Evolutionary conservation across 2,888 invertebrate species (phyloP), one percentile per base, ranked within the genome.

Genomic region (Lepetodrilus schrolli): DNA sequence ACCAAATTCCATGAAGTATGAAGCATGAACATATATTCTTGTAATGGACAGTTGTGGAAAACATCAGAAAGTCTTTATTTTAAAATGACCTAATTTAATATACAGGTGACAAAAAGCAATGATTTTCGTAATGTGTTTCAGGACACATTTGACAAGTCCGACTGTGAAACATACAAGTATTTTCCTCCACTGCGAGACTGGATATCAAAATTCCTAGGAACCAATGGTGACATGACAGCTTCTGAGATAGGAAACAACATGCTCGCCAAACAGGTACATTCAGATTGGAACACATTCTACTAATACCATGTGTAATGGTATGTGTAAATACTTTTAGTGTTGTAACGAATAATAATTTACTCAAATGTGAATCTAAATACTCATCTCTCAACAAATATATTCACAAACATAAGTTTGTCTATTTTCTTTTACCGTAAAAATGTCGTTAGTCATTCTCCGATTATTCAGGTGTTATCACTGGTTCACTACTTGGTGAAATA

Each of bases 171-270:
- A 0, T 82, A 80, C 78, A 75, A 82, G 72, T 84, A 84, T 43
- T 86, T 86, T 76, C 83, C 82, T 2, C 73, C 82, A 26, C 78
- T 89, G 21, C 80, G 86, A 69, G 80, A 82, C 43, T 90, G 89
- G 89, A 87, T 90, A 36, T 81, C 86, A 5, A 77, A 75, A 30
- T 90, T 90, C 74, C 84, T 90, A 4, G 86, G 83, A 21, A 75
- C 78, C 20, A 90, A 90, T 78, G 85, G 86, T 20, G 87, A 88
- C 81, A 90, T 90, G 89, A 88, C 87, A 4, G 89, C 89, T 1
- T 88, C 89, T 4, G 72, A 83, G 68, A 86, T 88, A 34, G 90
- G 90, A 0, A 87, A 89, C 78, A 90, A 89, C 79, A 85, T 86
- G 82, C 83, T 90, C 17, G 86, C 89, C 0, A 80, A 84, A 79